A percentile compares a stretch with the other conserved stretches of the same genome.
Conservation (phyloP, 2,888 invertebrate genomes). For the Tinea semifulvella region DNA sequence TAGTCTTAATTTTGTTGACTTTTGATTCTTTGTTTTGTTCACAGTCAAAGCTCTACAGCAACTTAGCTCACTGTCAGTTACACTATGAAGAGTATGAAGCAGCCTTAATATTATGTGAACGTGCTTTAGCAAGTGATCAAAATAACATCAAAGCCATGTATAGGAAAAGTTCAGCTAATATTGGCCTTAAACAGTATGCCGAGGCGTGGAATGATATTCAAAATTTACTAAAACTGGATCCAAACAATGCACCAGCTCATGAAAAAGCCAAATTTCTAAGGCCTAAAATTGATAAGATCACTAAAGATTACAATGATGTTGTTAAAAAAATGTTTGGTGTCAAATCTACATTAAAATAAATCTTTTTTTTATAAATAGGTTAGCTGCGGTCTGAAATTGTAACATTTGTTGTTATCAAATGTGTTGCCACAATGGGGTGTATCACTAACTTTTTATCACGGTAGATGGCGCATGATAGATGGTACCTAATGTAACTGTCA, state of each 20-base stretch:
- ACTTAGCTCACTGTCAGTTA: conserved; percentile 84
- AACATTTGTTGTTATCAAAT: too few relatives aligned
- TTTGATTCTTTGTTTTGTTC: conserved; percentile 18
- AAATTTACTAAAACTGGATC: conserved; percentile 65
- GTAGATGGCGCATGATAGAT: too few relatives aligned
- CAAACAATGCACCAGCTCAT: conserved; percentile 70
- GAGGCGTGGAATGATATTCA: conserved; percentile 70
- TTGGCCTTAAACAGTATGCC: conserved; percentile 70
- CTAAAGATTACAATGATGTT: conserved; percentile 65
- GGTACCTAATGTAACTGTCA: too few relatives aligned
- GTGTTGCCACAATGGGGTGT: too few relatives aligned
- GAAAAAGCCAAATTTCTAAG: conserved; percentile 66
- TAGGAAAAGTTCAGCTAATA: conserved; percentile 80
- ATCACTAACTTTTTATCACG: too few relatives aligned
- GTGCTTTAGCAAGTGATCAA: conserved; percentile 78
- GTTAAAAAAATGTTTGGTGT: conserved; percentile 68
- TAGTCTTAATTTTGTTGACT: too few relatives aligned
- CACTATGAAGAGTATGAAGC: conserved; percentile 72
- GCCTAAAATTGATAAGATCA: conserved; percentile 65
- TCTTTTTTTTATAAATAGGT: too few relatives aligned
- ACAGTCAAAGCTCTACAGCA: conserved; percentile 76
- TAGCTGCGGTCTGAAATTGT: too few relatives aligned
- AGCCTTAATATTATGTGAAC: conserved; percentile 75
- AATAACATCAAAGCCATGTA: conserved; percentile 89
- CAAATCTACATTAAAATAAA: too few relatives aligned